Evolutionary conservation across 2,113 vertebrate species (phyloP).

Genomic region (Rissa tridactyla): DNA sequence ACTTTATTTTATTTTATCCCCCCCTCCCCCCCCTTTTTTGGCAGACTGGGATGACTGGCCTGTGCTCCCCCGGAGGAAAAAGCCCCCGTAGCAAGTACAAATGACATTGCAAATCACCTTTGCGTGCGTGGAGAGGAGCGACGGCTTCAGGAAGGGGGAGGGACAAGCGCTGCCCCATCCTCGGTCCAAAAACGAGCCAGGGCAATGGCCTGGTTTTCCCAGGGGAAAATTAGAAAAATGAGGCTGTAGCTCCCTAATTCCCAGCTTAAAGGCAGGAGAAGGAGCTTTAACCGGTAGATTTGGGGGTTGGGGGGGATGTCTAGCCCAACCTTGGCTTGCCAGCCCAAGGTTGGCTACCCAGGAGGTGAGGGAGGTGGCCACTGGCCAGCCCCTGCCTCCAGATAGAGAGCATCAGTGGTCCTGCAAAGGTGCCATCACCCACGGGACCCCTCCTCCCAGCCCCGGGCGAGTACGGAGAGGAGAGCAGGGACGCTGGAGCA

Average conservation of each 20-base stretch:
- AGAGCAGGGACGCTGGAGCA: neutral
- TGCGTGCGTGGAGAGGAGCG: fast-evolving
- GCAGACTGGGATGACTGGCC: neutral
- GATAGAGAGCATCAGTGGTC: neutral
- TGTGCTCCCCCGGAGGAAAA: neutral
- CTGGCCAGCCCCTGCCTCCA: neutral
- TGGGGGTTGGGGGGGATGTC: fast-evolving
- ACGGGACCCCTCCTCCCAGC: neutral
- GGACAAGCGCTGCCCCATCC: fast-evolving
- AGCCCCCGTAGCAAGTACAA: neutral
- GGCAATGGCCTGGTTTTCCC: neutral
- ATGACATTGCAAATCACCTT: neutral
- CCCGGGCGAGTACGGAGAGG: neutral
- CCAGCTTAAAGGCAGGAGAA: neutral
- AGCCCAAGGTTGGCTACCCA: neutral
- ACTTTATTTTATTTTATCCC: neutral
- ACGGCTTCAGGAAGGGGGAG: fast-evolving
- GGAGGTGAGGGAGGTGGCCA: neutral
- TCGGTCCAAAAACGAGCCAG: neutral
- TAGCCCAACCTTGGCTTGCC: neutral
- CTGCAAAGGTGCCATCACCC: neutral
- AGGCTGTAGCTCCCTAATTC: neutral
- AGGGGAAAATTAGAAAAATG: neutral
- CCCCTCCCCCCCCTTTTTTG: neutral
- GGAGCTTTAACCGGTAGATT: neutral